Conservation (phyloP, 2,113 vertebrate species). For the Melanerpes aurifrons region DNA sequence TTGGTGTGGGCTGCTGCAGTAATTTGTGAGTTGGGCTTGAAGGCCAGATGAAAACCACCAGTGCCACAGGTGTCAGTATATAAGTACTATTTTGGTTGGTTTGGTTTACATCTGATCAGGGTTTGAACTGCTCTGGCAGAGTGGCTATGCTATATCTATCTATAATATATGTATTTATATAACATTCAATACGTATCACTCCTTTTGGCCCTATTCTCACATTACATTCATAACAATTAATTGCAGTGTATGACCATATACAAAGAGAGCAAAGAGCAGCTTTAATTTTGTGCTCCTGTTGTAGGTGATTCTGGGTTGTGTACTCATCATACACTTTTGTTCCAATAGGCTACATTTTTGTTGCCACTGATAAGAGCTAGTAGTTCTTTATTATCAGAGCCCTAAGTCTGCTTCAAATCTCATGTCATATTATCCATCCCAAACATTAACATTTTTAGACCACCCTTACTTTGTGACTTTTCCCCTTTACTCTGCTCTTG, state of each 20-base stretch:
- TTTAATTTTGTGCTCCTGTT: background rate
- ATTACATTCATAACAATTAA: background rate
- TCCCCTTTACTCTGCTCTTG: too few relatives aligned
- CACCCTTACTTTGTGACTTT: background rate
- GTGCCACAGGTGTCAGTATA: background rate
- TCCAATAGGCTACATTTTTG: background rate
- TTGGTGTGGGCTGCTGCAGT: background rate
- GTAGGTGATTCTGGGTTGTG: background rate
- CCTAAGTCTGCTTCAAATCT: background rate
- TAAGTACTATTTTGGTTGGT: background rate
- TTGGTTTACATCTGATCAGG: background rate
- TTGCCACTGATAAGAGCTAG: background rate
- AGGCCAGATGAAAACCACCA: background rate
- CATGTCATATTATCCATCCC: background rate
- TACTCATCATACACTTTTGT: background rate
- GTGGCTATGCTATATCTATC: background rate
- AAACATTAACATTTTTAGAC: background rate
- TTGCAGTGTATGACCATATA: background rate
- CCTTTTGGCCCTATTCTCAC: background rate
- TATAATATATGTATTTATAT: too few relatives aligned
- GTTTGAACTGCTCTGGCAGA: background rate
- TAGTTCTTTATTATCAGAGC: background rate
- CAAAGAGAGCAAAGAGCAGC: background rate
- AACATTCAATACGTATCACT: rapidly evolving
- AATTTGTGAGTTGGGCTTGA: background rate